These are phyloP conservation scores for Chloroceryle amazona DNA, from an alignment of 2,797 vertebrate genomes.

Conservation along the genomic window DNA sequence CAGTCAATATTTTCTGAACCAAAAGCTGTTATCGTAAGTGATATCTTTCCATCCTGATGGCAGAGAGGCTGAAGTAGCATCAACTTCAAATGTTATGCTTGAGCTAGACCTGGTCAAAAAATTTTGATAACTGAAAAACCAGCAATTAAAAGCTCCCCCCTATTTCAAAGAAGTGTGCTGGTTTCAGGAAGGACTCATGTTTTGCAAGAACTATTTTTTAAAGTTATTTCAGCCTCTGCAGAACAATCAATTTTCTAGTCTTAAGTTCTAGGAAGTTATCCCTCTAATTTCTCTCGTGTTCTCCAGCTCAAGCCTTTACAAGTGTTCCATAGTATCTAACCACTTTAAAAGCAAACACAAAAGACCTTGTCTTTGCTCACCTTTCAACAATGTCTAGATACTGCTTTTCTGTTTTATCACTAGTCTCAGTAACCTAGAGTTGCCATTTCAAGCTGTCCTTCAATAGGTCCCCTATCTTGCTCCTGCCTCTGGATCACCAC, in stretches of 20 bases:
- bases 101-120: background rate
- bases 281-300: background rate
- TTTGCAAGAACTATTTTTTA: background rate
- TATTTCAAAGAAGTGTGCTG: background rate
- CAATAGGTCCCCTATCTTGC: background rate
- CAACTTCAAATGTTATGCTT: background rate
- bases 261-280: background rate
- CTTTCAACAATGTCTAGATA: background rate
- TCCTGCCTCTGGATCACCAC: background rate
- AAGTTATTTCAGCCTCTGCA: background rate
- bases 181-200: background rate
- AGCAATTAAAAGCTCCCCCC: fast-evolving
- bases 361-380: fast-evolving
- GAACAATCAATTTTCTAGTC: background rate
- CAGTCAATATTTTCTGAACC: background rate
- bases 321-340: background rate
- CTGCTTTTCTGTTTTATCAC: background rate
- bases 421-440: background rate
- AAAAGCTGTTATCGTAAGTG: background rate
- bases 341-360: background rate
- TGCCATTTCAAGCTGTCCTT: background rate
- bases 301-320: background rate
- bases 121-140: background rate
- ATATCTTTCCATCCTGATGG: background rate
- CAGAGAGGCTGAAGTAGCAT: background rate